Conservation (phyloP, 2,113 vertebrate genomes). For the Thunnus thynnus region DNA sequence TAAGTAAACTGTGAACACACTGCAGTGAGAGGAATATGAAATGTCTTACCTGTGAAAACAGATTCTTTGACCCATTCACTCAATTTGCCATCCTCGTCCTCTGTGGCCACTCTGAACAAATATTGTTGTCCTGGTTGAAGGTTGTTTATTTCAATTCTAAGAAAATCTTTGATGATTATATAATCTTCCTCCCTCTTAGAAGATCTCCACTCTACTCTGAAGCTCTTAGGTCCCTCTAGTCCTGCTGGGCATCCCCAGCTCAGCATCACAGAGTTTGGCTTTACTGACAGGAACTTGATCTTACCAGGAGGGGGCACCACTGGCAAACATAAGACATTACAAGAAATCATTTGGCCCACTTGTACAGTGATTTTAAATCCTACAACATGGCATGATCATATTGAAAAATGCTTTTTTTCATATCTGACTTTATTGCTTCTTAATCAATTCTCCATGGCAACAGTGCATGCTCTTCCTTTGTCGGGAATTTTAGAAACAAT, state of each 20-base stretch:
- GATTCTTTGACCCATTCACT: constrained; percentile 21
- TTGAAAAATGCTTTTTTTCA: not conserved
- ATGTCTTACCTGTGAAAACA: constrained; percentile 38
- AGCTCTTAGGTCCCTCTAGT: constrained; percentile 5
- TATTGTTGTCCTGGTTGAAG: constrained; percentile 45
- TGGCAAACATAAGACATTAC: constrained; percentile 18
- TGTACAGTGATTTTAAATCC: not conserved
- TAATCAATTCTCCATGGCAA: too few species aligned
- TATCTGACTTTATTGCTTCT: not conserved
- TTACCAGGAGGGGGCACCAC: constrained; percentile 66
- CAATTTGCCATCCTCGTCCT: constrained; percentile 22
- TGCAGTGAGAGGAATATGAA: not conserved
- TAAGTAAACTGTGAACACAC: not conserved
- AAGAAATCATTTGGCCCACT: not conserved
- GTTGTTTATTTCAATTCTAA: constrained; percentile 40
- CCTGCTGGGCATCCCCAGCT: constrained; percentile 4
- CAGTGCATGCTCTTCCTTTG: too few species aligned
- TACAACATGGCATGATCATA: not conserved
- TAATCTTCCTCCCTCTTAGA: not conserved
- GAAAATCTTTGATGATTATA: constrained; percentile 16
- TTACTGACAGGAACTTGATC: constrained; percentile 30
- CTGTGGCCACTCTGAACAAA: constrained; percentile 45
- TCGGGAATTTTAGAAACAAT: too few species aligned
- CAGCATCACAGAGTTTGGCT: constrained; percentile 16
- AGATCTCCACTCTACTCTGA: constrained; percentile 42